These are phyloP conservation scores for Eutrigla gurnardus DNA, from an alignment of 2,797 vertebrate species.

Conservation along the genomic window DNA sequence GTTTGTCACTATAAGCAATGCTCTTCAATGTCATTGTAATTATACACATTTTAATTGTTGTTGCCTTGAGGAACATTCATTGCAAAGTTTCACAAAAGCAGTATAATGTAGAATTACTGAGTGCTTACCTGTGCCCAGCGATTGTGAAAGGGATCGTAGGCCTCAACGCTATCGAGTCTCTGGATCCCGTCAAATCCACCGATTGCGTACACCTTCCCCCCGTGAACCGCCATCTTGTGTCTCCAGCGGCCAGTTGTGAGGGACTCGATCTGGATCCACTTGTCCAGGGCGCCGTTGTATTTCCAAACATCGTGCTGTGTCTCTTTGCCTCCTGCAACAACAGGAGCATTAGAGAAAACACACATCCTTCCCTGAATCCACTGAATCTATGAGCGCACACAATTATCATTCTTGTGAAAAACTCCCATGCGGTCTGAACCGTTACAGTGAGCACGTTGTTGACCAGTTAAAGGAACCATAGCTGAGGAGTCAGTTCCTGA, in stretches of 20 bases:
- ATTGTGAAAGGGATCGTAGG: slow-evolving; percentile 97
- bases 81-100: not conserved
- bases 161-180: slow-evolving; percentile 92
- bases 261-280: slow-evolving; percentile 96
- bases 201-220: slow-evolving; percentile 92
- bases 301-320: slow-evolving; percentile 97
- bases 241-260: slow-evolving; percentile 92
- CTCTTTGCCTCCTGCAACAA: slow-evolving; percentile 92
- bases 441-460: not conserved
- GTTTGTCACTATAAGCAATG: not conserved
- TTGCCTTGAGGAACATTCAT: not conserved
- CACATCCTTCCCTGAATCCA: not conserved
- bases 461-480: slow-evolving; percentile 7
- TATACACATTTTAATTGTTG: not conserved
- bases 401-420: not conserved
- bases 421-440: not conserved
- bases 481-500: slow-evolving; percentile 41
- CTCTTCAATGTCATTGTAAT: not conserved
- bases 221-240: slow-evolving; percentile 95
- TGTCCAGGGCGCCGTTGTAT: slow-evolving; percentile 96
- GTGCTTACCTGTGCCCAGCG: slow-evolving; percentile 92
- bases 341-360: not conserved
- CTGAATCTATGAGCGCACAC: not conserved
- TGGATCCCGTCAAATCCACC: slow-evolving; percentile 94
- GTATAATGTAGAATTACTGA: not conserved